A percentile compares a stretch with the other conserved stretches of the same genome.
Conservation (phyloP, 2,113 vertebrate genomes). For the Phocoena sinus region DNA sequence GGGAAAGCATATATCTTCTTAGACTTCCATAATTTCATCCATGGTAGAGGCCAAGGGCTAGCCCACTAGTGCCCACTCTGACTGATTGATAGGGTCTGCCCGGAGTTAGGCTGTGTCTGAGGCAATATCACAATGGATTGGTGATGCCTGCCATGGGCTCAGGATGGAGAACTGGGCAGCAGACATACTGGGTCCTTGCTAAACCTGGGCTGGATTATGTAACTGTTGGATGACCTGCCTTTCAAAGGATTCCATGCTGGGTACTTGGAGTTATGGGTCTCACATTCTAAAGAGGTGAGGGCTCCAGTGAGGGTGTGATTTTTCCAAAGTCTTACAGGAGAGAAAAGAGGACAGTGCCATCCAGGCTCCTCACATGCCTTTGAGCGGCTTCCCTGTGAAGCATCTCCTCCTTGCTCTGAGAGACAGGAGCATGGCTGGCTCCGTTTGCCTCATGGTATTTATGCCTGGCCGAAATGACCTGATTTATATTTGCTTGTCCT, state of each 20-base stretch:
- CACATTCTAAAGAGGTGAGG: neutral
- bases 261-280: neutral
- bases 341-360: neutral
- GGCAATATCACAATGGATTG: neutral
- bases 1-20: neutral
- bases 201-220: neutral
- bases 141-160: neutral
- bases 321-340: too few species aligned
- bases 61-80: neutral
- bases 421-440: rapidly evolving
- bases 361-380: neutral
- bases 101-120: neutral
- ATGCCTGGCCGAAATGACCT: neutral
- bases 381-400: neutral
- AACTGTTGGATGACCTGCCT: neutral
- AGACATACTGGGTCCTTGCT: rapidly evolving
- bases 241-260: neutral
- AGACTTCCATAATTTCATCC: neutral
- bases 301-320: rapidly evolving
- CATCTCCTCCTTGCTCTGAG: neutral
- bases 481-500: neutral
- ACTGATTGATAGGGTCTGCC: neutral
- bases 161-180: rapidly evolving
- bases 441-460: rapidly evolving
- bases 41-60: neutral